Percentiles rank a stretch among this genome's conserved stretches.
These are phyloP conservation scores for Drosophila ambigua DNA, from an alignment of 1,140 invertebrate species.

Conservation along the genomic window DNA sequence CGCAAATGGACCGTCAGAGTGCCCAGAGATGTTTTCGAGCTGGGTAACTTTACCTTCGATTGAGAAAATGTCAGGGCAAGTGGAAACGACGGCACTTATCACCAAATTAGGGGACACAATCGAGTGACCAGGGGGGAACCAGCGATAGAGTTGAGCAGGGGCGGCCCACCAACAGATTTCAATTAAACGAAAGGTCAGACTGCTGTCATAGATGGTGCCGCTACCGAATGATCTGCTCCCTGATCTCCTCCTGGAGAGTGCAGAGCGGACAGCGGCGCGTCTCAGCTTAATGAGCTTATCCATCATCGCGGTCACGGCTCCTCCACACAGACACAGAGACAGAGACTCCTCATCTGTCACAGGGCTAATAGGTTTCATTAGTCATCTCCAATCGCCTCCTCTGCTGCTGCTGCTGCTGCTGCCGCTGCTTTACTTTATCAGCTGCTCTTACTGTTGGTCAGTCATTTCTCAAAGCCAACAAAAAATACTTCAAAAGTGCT, in stretches of 20 bases:
- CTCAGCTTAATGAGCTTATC: slow-evolving; percentile 78
- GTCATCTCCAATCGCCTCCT: slow-evolving; percentile 66
- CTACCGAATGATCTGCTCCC: slow-evolving; percentile 54
- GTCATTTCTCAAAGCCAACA: slow-evolving; percentile 65
- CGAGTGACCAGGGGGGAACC: too few species aligned
- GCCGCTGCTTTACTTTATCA: slow-evolving; percentile 49
- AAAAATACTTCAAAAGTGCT: slow-evolving; percentile 21
- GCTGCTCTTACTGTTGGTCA: slow-evolving; percentile 33
- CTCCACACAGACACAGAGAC: slow-evolving; percentile 12
- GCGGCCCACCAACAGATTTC: slow-evolving; percentile 65
- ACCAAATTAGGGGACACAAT: slow-evolving; percentile 1
- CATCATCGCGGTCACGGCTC: slow-evolving; percentile 63
- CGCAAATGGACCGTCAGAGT: slow-evolving; percentile 19
- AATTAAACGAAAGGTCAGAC: slow-evolving; percentile 62
- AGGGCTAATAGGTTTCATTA: slow-evolving; percentile 81
- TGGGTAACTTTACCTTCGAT: background rate
- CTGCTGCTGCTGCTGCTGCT: slow-evolving; percentile 43
- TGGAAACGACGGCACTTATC: slow-evolving; percentile 18
- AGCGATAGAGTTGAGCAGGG: slow-evolving; percentile 3
- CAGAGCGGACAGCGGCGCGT: background rate
- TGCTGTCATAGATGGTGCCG: slow-evolving; percentile 31
- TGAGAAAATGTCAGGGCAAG: slow-evolving; percentile 48
- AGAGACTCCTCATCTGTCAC: slow-evolving; percentile 68
- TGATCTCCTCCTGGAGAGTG: slow-evolving; percentile 16
- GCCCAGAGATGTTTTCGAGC: slow-evolving; percentile 18